Percentiles rank a stretch among this genome's conserved stretches.
phyloP scores from a whole-genome alignment of 2,888 invertebrate genomes.

The Drosophila merina region DNA sequence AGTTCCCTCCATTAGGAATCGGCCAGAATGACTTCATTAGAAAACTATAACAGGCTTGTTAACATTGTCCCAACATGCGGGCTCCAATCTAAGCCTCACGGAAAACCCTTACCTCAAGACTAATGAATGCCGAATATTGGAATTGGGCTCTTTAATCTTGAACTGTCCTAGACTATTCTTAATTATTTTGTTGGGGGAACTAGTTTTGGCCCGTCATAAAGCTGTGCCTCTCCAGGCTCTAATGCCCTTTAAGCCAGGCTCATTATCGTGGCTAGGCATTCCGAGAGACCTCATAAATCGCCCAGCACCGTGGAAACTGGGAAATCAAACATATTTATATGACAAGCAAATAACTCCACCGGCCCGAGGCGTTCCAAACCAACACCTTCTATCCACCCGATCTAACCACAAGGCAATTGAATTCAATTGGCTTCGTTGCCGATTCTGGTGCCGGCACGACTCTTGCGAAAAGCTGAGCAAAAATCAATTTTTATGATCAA shows the following conservation, averaged over 20 bases:
- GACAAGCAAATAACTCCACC: conserved; percentile 72
- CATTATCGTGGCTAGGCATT: conserved; percentile 42
- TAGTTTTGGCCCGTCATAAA: conserved; percentile 38
- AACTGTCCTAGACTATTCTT: conserved; percentile 44
- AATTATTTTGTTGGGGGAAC: conserved; percentile 63
- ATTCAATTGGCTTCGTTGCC: conserved; percentile 66
- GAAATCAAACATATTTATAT: conserved; percentile 73
- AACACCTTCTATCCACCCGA: conserved; percentile 59
- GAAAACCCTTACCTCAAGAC: conserved; percentile 15
- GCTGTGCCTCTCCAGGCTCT: conserved; percentile 9
- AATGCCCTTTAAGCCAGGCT: conserved; percentile 14
- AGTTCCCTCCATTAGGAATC: conserved; percentile 65
- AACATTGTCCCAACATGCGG: conserved; percentile 72
- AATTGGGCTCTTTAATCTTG: conserved; percentile 2
- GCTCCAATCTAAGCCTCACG: conserved; percentile 20
- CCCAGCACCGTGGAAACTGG: conserved; percentile 16
- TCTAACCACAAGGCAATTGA: conserved; percentile 58
- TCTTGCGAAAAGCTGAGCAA: conserved; percentile 32
- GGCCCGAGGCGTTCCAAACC: conserved; percentile 49
- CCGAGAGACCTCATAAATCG: conserved; percentile 59
- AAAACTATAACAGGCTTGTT: conserved; percentile 78
- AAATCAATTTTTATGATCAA: conserved; percentile 78
- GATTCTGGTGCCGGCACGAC: conserved; percentile 51
- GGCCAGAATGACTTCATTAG: conserved; percentile 75
- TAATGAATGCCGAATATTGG: conserved; percentile 49